Evolutionary conservation across 2,797 vertebrate species (phyloP).

Genomic region (Phalanger gymnotis): DNA sequence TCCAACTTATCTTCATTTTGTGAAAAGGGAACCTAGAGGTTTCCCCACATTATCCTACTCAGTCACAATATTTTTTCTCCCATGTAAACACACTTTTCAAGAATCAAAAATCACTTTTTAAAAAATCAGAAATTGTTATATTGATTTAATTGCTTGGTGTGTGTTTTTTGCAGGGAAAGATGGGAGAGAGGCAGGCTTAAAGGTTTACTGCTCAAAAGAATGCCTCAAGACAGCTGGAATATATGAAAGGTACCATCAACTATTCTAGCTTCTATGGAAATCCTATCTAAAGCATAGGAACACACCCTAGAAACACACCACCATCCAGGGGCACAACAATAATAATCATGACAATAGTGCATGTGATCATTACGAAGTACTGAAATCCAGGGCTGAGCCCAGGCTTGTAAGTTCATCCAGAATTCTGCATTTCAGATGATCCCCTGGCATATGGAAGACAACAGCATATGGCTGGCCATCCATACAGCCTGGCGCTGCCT

Average conservation of each 20-base stretch:
- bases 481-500: slow-evolving; percentile 47
- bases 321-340: slow-evolving; percentile 43
- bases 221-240: slow-evolving; percentile 54
- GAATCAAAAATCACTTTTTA: slow-evolving; percentile 53
- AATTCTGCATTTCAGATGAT: slow-evolving; percentile 36
- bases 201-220: slow-evolving; percentile 50
- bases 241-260: slow-evolving; percentile 54
- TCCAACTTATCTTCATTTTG: slow-evolving; percentile 61
- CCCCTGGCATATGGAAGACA: slow-evolving; percentile 43
- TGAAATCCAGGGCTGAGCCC: slow-evolving; percentile 34
- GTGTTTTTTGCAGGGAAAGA: not conserved
- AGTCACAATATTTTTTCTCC: slow-evolving; percentile 27
- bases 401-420: slow-evolving; percentile 21
- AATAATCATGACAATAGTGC: slow-evolving; percentile 41
- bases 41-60: slow-evolving; percentile 50
- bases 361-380: slow-evolving; percentile 40
- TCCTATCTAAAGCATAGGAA: slow-evolving; percentile 31
- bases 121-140: slow-evolving; percentile 54
- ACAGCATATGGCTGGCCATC: slow-evolving; percentile 38
- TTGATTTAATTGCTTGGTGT: slow-evolving; percentile 41
- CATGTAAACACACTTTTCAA: slow-evolving; percentile 24
- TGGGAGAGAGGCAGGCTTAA: not conserved
- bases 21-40: slow-evolving; percentile 68
- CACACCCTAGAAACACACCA: slow-evolving; percentile 45
- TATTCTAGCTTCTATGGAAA: slow-evolving; percentile 49